Evolutionary conservation across 2,888 invertebrate genomes (phyloP).

Genomic region (Nezara viridula): DNA sequence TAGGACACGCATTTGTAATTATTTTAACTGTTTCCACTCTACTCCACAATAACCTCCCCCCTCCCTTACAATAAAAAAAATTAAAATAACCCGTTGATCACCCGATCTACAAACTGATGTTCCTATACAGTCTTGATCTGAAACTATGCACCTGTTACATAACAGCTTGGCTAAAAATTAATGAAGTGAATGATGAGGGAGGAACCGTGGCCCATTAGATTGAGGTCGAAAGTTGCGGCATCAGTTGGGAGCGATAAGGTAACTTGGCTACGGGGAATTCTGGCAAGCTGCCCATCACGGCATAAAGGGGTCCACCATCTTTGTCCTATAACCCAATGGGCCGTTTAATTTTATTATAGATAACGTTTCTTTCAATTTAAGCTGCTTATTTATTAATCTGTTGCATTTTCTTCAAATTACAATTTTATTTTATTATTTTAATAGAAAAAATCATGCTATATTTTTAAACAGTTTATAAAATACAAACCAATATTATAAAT

Average conservation of each 20-base stretch:
- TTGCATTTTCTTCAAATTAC: not conserved
- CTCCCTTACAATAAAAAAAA: too few species aligned
- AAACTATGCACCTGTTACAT: not conserved
- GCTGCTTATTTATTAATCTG: not conserved
- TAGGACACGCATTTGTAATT: too few species aligned
- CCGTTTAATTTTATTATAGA: not conserved
- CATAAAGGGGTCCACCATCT: not conserved
- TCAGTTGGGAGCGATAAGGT: not conserved
- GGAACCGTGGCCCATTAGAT: not conserved
- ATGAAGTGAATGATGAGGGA: not conserved
- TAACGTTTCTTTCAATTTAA: not conserved
- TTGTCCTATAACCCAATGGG: not conserved
- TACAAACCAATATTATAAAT: not conserved
- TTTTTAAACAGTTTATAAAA: not conserved
- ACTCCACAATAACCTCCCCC: too few species aligned
- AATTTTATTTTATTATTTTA: not conserved
- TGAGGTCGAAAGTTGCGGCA: not conserved
- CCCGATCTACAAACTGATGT: not conserved
- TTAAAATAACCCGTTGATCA: too few species aligned
- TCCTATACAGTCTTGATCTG: not conserved
- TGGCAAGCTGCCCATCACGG: not conserved
- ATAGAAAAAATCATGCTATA: not conserved
- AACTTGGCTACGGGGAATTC: not conserved
- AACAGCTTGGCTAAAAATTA: not conserved
- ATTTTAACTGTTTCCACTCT: too few species aligned